Conservation (phyloP, 2,888 invertebrate species). For the Nemapogon koenigi region DNA sequence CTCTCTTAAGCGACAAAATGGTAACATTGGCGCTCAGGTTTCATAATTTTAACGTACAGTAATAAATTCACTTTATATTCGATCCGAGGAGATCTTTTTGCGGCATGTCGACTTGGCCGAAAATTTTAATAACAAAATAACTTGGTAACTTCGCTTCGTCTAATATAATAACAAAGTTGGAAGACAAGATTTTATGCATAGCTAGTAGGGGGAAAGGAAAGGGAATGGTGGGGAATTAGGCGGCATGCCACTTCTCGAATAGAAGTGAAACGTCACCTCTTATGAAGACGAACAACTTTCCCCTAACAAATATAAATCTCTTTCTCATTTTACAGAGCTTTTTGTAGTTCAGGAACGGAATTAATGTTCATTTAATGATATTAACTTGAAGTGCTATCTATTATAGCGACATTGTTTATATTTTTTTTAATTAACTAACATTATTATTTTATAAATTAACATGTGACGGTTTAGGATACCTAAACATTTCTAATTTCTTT, state of each 20-base stretch:
- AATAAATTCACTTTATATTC: too few species aligned
- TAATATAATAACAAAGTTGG: constrained; percentile 62
- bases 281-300: constrained; percentile 61
- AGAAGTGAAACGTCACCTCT: constrained; percentile 58
- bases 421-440: too few species aligned
- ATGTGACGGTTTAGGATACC: too few species aligned
- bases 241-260: constrained; percentile 53
- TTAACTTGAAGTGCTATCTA: not conserved
- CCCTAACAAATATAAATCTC: constrained; percentile 60
- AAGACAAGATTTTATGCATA: constrained; percentile 64
- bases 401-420: too few species aligned
- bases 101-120: constrained; percentile 35
- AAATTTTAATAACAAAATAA: constrained; percentile 65
- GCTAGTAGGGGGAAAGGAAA: constrained; percentile 42
- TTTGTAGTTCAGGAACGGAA: constrained; percentile 4
- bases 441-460: too few species aligned
- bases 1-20: too few species aligned
- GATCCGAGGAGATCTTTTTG: constrained; percentile 41
- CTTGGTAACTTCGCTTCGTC: constrained; percentile 58
- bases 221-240: constrained; percentile 25
- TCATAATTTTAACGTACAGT: too few species aligned
- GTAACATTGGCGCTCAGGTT: too few species aligned
- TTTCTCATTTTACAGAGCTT: constrained; percentile 19
- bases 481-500: too few species aligned
- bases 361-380: constrained; percentile 7